These are phyloP conservation scores for Pollenia labialis DNA, from an alignment of 2,888 invertebrate genomes.

Conservation along the genomic window DNA sequence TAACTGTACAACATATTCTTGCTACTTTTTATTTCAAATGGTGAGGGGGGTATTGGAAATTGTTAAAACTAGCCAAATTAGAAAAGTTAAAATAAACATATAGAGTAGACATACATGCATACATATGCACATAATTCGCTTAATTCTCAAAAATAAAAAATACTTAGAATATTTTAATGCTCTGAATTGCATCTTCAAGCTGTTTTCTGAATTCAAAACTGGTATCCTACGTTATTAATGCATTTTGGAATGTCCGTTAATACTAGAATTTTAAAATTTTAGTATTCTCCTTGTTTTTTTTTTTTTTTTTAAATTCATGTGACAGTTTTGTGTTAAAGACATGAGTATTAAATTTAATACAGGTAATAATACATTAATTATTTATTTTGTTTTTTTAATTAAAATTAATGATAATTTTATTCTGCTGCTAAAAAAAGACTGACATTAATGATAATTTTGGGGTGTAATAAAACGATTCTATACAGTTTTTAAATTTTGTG, in stretches of 20 bases:
- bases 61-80: no score
- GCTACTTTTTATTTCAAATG: no score
- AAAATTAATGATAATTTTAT: not conserved
- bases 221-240: slow-evolving; percentile 11
- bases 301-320: slow-evolving; percentile 30
- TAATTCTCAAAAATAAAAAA: no score
- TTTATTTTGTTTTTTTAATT: not conserved
- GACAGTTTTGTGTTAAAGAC: slow-evolving; percentile 27
- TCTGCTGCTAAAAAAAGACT: not conserved
- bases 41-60: no score
- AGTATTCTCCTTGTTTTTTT: not conserved
- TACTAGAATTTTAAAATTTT: not conserved
- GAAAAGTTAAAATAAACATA: not conserved
- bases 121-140: no score
- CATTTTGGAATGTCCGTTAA: not conserved
- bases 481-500: no score
- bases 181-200: not conserved
- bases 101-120: not conserved
- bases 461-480: no score
- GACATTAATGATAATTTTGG: not conserved
- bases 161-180: no score
- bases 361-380: slow-evolving; percentile 6
- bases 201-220: not conserved
- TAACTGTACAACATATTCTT: no score
- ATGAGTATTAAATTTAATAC: slow-evolving; percentile 11